These are phyloP conservation scores for Maniola hyperantus DNA, from an alignment of 2,888 invertebrate species.

Conservation along the genomic window DNA sequence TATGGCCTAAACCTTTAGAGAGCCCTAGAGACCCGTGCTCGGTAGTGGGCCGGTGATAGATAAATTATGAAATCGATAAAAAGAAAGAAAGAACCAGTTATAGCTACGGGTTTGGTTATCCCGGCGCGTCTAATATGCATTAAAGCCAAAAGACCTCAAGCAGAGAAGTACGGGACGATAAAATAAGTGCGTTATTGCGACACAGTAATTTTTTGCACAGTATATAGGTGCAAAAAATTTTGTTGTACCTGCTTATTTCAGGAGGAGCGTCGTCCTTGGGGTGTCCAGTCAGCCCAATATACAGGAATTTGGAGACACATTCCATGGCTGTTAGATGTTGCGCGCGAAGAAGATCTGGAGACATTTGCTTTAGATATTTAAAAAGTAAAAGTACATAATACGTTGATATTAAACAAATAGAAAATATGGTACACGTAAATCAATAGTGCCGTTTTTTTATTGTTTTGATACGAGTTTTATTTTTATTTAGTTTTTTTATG, in stretches of 20 bases:
- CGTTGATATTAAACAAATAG: not conserved
- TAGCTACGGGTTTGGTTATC: too few relatives aligned
- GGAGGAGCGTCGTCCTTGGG: slow-evolving; percentile 65
- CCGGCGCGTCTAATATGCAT: too few relatives aligned
- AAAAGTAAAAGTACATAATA: not conserved
- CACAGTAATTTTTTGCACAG: too few relatives aligned
- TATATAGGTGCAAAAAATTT: too few relatives aligned
- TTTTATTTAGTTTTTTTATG: not conserved
- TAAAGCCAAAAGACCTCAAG: too few relatives aligned
- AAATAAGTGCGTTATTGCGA: too few relatives aligned
- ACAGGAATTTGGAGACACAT: slow-evolving; percentile 67
- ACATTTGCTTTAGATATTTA: slow-evolving; percentile 30
- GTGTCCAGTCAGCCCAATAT: slow-evolving; percentile 64
- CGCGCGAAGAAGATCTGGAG: slow-evolving; percentile 49
- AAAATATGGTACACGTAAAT: not conserved
- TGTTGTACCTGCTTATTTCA: slow-evolving; percentile 39
- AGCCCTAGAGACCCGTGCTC: too few relatives aligned
- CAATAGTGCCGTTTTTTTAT: not conserved
- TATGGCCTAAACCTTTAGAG: too few relatives aligned
- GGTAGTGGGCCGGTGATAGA: too few relatives aligned
- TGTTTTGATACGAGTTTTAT: not conserved
- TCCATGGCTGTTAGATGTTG: slow-evolving; percentile 63
- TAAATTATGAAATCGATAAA: too few relatives aligned
- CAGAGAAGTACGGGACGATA: too few relatives aligned
- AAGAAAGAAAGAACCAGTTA: too few relatives aligned